Evolutionary conservation across 2,888 invertebrate species (phyloP), one percentile per base, ranked within the genome.

Genomic region (Dasypolia templi): DNA sequence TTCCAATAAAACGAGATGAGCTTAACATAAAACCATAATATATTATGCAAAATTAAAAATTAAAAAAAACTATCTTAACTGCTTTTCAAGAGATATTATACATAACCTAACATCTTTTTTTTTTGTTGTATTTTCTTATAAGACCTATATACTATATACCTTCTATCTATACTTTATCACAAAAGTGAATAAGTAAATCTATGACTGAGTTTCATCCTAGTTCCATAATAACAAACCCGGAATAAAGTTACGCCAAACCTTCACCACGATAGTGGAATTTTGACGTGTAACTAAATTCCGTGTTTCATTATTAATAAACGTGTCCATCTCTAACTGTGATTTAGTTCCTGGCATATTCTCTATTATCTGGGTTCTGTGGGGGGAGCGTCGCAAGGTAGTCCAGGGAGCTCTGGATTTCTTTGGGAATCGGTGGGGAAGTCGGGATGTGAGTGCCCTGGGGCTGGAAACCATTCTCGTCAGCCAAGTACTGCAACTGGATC

Each of bases 401-500:
- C 56, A 97, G 89, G 56, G 97, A 97, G 78, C 96, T 96, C 87
- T 97, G 97, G 75, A 98, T 98, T 69, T 97, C 97, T 82, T 95
- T 96, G 59, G 98, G 98, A 56, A 97, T 97, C 78, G 98, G 97
- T 22, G 98, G 98, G 4, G 97, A 94, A 1, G 97, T 97, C 4
- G 97, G 97, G 3, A 97, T 89, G 89, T 97, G 97, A n/a, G 96
- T 95, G 0, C 97, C 97, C 88, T 96, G 97, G 0, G 97, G 97
- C 90, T 97, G 97, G 94, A 97, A 97, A n/a, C 97, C 97, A 85
- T 97, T 97, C 89, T 98, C 97, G 88, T 98, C 98, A 11, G 98
- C 97, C 73, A 97, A 91, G 89, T 98, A 98, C 63, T 97, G 96
- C 59, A 98, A 90, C 79, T 97, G 96, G 82, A 97, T 97, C 32